Base-by-base conservation (phyloP, 2,888 invertebrate species). In the Drosophila stalkeri region DNA sequence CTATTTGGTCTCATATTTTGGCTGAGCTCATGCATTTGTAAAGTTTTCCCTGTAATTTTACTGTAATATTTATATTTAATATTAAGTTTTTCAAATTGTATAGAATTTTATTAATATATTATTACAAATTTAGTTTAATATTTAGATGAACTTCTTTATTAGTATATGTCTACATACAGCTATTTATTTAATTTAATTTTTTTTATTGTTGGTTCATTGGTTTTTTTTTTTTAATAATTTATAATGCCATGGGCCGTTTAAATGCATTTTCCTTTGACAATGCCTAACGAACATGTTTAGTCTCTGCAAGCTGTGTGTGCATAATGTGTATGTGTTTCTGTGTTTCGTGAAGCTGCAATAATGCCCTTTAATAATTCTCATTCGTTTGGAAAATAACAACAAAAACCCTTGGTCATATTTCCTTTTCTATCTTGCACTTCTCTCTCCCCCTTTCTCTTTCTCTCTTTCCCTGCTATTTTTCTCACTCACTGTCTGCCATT, bases 301-400 rank as follows among this genome's bases (percentile, higher is more conserved):
- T 57, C 27, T 60, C 41, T 37, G 37, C n/a, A 14, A 8, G n/a
- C 14, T 61, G 20, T 39, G 8, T 23, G 35, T 41, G 33, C 12
- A 37, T 65, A 47, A 55, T 37, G 33, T 54, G 0, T 44, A 31
- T 23, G 20, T 52, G 20, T 49, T 35, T 74, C 39, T 64, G 39
- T 82, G 84, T 72, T 90, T 79, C 85, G 84, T 90, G 91, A 92
- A 91, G 90, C 91, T 90, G 89, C 85, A 90, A 86, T 91, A 92
- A 91, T 92, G 84, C 73, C 84, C 81, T 92, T 92, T 92, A 90
- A 91, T 91, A 91, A 91, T 91, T 90, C 86, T 80, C 92, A 89
- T 77, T 91, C 89, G 86, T 81, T 91, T 90, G 90, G 91, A 91
- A 91, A 91, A 91, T 90, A 91, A 82, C 88, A 82, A 75, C 76